Conservation (phyloP, 2,113 vertebrate species). For the Corydoras maculifer region DNA sequence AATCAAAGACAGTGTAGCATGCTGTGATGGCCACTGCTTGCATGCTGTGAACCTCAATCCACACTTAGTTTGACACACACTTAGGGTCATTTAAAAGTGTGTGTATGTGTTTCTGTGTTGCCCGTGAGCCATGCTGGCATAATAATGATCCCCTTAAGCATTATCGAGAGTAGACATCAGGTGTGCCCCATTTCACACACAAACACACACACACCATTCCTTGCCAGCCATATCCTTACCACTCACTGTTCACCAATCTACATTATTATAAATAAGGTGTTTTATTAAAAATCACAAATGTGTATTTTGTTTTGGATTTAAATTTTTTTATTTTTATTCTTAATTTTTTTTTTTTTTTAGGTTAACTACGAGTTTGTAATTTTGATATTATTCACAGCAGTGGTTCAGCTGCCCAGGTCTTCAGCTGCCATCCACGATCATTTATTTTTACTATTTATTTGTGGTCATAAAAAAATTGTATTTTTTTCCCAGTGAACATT, state of each 20-base stretch:
- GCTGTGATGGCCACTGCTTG: conserved; percentile 46
- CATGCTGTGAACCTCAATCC: conserved; percentile 1
- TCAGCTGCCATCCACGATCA: no score
- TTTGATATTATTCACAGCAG: no score
- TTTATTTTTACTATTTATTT: no score
- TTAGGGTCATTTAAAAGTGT: not conserved
- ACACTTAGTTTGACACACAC: conserved; percentile 17
- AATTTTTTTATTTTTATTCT: no score
- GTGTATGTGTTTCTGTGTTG: conserved; percentile 32
- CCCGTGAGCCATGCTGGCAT: conserved; percentile 38
- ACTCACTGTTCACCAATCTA: conserved; percentile 2
- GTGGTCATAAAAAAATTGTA: no score
- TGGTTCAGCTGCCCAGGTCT: no score
- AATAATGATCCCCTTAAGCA: conserved; percentile 41
- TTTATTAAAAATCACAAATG: no score
- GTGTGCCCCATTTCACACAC: conserved; percentile 37
- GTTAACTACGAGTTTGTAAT: no score
- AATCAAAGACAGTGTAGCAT: conserved; percentile 49
- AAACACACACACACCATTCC: not conserved
- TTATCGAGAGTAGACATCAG: conserved; percentile 42
- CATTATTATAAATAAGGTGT: no score
- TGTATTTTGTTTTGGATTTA: no score
- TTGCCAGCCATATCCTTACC: not conserved
- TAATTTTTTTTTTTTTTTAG: no score
- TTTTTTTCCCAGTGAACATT: no score